phyloP scores from a whole-genome alignment of 2,888 invertebrate species.

The Steinernema scapterisci region DNA sequence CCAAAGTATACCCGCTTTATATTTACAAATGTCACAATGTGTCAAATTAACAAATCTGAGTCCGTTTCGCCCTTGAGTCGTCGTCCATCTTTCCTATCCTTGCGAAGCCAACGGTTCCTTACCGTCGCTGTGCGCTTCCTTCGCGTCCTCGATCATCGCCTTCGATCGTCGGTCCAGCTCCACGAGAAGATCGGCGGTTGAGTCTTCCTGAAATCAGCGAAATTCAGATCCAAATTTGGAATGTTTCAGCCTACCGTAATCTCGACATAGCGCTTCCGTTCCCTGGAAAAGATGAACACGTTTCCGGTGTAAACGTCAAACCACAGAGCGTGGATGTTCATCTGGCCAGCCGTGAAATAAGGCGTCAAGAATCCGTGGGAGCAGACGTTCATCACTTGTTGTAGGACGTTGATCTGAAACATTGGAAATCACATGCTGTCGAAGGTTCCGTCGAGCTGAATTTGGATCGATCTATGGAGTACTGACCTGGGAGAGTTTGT shows the following conservation, averaged over 20 bases:
- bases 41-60: background rate
- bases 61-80: background rate
- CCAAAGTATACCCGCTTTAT: background rate
- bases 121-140: background rate
- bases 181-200: conserved; percentile 40
- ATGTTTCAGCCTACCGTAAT: conserved; percentile 79
- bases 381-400: conserved; percentile 56
- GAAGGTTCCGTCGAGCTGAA: background rate
- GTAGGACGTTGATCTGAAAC: conserved; percentile 58
- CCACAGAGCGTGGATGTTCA: conserved; percentile 78
- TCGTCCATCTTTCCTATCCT: background rate
- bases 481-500: conserved; percentile 86
- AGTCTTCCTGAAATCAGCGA: conserved; percentile 51
- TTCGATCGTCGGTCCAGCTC: conserved; percentile 43
- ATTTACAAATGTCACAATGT: conserved; percentile 4
- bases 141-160: background rate
- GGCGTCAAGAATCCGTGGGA: conserved; percentile 53
- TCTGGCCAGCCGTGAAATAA: conserved; percentile 34
- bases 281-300: conserved; percentile 88
- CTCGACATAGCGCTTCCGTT: conserved; percentile 81
- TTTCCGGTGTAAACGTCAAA: conserved; percentile 95
- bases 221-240: too few species aligned
- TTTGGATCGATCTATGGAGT: background rate
- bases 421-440: too few species aligned
- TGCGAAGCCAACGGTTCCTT: background rate